phyloP scores from a whole-genome alignment of 2,888 invertebrate species.

The Lithophane leautieri region DNA sequence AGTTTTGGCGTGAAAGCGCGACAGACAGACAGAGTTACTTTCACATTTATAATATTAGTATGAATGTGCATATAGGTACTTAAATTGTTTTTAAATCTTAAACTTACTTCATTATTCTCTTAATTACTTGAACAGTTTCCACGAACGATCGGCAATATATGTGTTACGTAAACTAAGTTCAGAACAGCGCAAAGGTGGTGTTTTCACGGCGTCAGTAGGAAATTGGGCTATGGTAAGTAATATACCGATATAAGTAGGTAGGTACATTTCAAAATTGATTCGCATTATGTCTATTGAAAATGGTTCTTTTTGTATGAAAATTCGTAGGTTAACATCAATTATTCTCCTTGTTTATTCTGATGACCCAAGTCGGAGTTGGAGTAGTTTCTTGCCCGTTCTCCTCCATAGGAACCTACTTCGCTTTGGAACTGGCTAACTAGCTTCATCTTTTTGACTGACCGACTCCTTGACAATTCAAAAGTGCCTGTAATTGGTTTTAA shows the following conservation, averaged over 20 bases:
- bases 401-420: not conserved
- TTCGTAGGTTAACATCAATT: not conserved
- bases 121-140: conserved; percentile 54
- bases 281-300: not conserved
- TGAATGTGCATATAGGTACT: not conserved
- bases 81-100: not conserved
- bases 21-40: too few species aligned
- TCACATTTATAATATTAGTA: too few species aligned
- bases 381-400: not conserved
- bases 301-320: not conserved
- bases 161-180: conserved; percentile 93
- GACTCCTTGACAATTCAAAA: not conserved
- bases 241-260: not conserved
- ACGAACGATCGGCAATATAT: conserved; percentile 94
- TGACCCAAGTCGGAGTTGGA: not conserved
- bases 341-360: not conserved
- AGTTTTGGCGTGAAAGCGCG: too few species aligned
- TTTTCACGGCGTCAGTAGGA: conserved; percentile 96
- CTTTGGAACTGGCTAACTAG: not conserved
- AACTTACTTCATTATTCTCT: not conserved
- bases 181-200: conserved; percentile 93
- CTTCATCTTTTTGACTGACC: not conserved
- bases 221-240: conserved; percentile 94
- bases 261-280: not conserved
- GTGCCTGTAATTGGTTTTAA: not conserved